Percentiles rank a stretch among this genome's conserved stretches.
These are phyloP conservation scores for Xiphophorus couchianus DNA, from an alignment of 2,113 vertebrate genomes.

Conservation along the genomic window DNA sequence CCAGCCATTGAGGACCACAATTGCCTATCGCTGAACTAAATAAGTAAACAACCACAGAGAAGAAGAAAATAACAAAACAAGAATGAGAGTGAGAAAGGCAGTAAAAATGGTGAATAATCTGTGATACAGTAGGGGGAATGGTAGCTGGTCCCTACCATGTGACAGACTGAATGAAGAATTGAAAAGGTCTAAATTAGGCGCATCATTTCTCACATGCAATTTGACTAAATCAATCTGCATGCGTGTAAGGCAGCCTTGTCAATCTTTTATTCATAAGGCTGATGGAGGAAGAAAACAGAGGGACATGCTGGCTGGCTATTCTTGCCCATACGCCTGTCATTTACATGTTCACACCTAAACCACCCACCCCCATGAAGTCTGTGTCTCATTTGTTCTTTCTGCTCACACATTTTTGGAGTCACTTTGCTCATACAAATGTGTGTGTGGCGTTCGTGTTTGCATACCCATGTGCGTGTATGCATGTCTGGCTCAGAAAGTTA, in stretches of 20 bases:
- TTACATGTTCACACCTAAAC: slow-evolving; percentile 70
- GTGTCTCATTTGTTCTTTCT: slow-evolving; percentile 53
- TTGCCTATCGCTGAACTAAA: background rate
- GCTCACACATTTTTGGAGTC: slow-evolving; percentile 35
- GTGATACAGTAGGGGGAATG: background rate
- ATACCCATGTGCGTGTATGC: slow-evolving; percentile 18
- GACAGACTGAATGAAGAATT: slow-evolving; percentile 17
- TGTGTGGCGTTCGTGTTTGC: slow-evolving; percentile 5
- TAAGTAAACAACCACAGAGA: background rate
- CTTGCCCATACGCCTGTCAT: slow-evolving; percentile 69
- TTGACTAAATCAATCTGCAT: slow-evolving; percentile 23
- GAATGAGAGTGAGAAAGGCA: background rate
- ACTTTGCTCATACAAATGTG: background rate
- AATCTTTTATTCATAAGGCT: slow-evolving; percentile 54
- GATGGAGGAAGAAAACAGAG: slow-evolving; percentile 40
- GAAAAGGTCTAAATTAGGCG: slow-evolving; percentile 29
- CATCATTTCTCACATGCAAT: slow-evolving; percentile 21
- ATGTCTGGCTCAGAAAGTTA: slow-evolving; percentile 46
- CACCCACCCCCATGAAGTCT: slow-evolving; percentile 52
- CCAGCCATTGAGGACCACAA: background rate
- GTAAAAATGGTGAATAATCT: slow-evolving; percentile 3
- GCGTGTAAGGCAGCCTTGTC: slow-evolving; percentile 1
- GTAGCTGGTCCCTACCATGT: slow-evolving; percentile 13
- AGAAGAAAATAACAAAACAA: background rate
- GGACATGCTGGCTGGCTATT: slow-evolving; percentile 53